Base-by-base conservation (phyloP, 2,888 invertebrate genomes). In the Allophyes oxyacanthae region DNA sequence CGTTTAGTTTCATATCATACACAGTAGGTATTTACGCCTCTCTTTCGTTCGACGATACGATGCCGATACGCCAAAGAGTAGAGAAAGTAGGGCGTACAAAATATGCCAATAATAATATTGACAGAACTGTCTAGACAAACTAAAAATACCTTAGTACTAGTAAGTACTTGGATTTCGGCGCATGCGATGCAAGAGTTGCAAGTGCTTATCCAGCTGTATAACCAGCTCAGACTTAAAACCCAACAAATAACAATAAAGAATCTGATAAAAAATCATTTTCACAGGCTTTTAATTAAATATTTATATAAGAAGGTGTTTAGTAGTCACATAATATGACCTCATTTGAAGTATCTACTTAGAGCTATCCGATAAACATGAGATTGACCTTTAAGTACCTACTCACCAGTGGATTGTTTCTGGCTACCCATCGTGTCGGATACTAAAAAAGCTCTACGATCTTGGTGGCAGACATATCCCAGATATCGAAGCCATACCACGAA, bases 381-480 rank as follows among this genome's bases (percentile, higher is more conserved):
- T n/a, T n/a, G 28, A 6, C 8, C 28, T 25, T 25, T 28, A 8
- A 28, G 8, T 28, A 28, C 8, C 6, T 6, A 8, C 28, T 28
- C 7, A 6, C 8, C 6, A 28, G 1, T 6, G 7, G 1, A 28
- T 8, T 1, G 6, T 36, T 28, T 13, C n/a, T 9, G 14, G 6
- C 2, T 6, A 0, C 20, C 0, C 4, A 15, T 15, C 33, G 15
- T 49, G 4, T 42, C 25, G 38, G 6, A 5, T 0, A 7, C 11
- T 41, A 14, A 54, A 58, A 50, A 56, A 53, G 6, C 34, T 28
- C 20, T 6, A 0, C 41, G 26, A 46, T 60, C 62, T 62, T 60
- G 69, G 61, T 44, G 53, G 64, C 78, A 83, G 83, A 87, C 79
- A 78, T 58, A 78, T 64, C 61, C 67, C 85, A 87, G 85, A 82